Base-by-base conservation (phyloP, 1,140 invertebrate genomes). In the Drosophila ercepeae region DNA sequence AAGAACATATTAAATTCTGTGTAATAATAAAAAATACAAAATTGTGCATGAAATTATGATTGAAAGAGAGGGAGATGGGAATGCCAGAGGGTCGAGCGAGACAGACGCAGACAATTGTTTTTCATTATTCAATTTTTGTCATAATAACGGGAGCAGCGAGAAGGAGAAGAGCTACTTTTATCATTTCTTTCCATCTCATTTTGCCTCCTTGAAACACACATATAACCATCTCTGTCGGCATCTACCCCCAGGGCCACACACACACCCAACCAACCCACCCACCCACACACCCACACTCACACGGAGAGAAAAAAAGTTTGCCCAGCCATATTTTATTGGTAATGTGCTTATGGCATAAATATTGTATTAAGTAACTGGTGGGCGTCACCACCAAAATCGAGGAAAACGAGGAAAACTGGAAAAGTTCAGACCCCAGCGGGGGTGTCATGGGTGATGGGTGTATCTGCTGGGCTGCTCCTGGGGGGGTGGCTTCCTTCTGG, bases 321-420 rank as follows among this genome's bases (percentile, higher is more conserved):
- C 72, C 67, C 81, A 81, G 81, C 81, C 81, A 88, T 88, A 88
- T 88, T 88, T 88, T 89, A 88, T 88, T 89, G 83, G 86, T 89
- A 89, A 89, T 89, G 84, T 89, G 86, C 86, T 89, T 89, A 89
- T 89, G 86, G 74, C 79, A 89, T 89, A 89, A 89, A 89, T 89
- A 89, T 89, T 89, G 84, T 89, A 89, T 89, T 86, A 89, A 89
- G 86, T 89, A 89, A 89, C 86, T 89, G 84, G 84, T 89, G 84
- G 84, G 84, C 79, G 84, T 84, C 74, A 63, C 67, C 81, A 89
- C 79, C 67, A 78, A 69, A 25, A 63, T 11, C 16, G 13, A 14
- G 16, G 25, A 13, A 25, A 63, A 13, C 16, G 13, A 14, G 16
- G 25, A 13, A 61, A 45, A 42, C 39, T 16, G 39, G 39, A 45